phyloP scores from a whole-genome alignment of 2,888 invertebrate genomes.

The Drosophila fungiperda region DNA sequence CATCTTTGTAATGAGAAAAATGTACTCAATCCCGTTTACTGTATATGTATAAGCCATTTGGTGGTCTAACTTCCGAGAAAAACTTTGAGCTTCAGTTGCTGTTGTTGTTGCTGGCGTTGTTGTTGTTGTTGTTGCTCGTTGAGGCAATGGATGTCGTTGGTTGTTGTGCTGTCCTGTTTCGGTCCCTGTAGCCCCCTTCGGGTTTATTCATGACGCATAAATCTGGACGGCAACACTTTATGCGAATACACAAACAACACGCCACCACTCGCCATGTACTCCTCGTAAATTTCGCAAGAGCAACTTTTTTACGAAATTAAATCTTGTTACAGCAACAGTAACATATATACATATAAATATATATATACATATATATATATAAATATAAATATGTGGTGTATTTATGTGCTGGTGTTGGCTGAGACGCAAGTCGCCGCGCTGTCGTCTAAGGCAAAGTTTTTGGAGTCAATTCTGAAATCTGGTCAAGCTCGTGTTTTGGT shows the following conservation, averaged over 20 bases:
- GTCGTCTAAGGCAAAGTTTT: slow-evolving; percentile 63
- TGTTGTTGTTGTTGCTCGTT: slow-evolving; percentile 26
- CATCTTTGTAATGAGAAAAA: slow-evolving; percentile 49
- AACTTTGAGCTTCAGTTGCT: slow-evolving; percentile 37
- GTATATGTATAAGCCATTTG: slow-evolving; percentile 32
- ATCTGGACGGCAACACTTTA: slow-evolving; percentile 82
- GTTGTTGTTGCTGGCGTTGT: slow-evolving; percentile 27
- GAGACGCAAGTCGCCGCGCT: slow-evolving; percentile 50
- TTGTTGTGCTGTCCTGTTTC: slow-evolving; percentile 44
- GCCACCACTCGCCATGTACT: slow-evolving; percentile 80
- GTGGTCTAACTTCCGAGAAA: slow-evolving; percentile 43
- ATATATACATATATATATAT: slow-evolving; percentile 1
- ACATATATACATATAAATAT: slow-evolving; percentile 21
- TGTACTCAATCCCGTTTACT: slow-evolving; percentile 11
- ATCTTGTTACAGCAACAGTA: slow-evolving; percentile 74
- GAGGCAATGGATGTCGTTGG: slow-evolving; percentile 31
- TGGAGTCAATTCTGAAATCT: slow-evolving; percentile 53
- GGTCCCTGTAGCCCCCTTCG: slow-evolving; percentile 56
- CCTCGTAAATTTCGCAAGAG: slow-evolving; percentile 77
- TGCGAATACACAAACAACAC: slow-evolving; percentile 80
- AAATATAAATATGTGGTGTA: slow-evolving; percentile 5
- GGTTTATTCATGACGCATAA: slow-evolving; percentile 83
- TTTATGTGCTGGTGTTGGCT: slow-evolving; percentile 37
- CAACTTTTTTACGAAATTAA: slow-evolving; percentile 82
- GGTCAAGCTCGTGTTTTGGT: slow-evolving; percentile 49